Evolutionary conservation across 2,797 vertebrate genomes (phyloP), one percentile per base, ranked within the genome.

Genomic region (Protosalanx chinensis): DNA sequence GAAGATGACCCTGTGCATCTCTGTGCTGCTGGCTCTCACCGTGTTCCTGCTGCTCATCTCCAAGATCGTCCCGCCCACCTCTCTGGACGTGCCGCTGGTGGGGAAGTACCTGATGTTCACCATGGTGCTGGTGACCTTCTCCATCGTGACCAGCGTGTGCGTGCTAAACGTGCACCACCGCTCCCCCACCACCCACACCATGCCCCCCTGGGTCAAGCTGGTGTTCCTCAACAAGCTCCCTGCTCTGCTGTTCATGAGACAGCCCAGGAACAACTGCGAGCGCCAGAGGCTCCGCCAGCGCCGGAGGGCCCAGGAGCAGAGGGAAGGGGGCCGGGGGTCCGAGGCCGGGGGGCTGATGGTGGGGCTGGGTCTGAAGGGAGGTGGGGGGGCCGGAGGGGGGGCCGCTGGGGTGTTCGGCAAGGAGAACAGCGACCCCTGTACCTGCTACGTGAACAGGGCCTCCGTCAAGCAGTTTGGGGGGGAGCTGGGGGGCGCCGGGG

Each of bases 71-170:
- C 97, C 96, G 0, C 97, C 96, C 73, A 98, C 97, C 0, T 98
- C 97, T 0, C 91, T 98, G 20, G 97, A 98, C 0, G 97, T 98
- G 37, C 97, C 96, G 0, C 91, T 98, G n/a, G 96, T 98, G 69
- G 97, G 97, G 79, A 98, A 98, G 84, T 98, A 98, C 84, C 91
- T 98, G 68, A 98, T 98, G 97, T 98, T 98, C 92, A 98, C 97
- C 79, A 98, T 98, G 97, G 96, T 98, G 27, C 91, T 98, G 56
- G 97, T 98, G 74, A 98, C 97, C 69, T 98, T 98, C 91, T 98
- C 96, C 71, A 98, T 98, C 0, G 95, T 98, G 81, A 98, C 96
- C 76, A 98, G 96, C 0, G 97, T 98, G 77, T 98, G 97, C 0
- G 97, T 98, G 76, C 93, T 98, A 75, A 98, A 98, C 0, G 96